These are phyloP conservation scores for Rutilus rutilus DNA, from an alignment of 2,113 vertebrate genomes.

Conservation along the genomic window DNA sequence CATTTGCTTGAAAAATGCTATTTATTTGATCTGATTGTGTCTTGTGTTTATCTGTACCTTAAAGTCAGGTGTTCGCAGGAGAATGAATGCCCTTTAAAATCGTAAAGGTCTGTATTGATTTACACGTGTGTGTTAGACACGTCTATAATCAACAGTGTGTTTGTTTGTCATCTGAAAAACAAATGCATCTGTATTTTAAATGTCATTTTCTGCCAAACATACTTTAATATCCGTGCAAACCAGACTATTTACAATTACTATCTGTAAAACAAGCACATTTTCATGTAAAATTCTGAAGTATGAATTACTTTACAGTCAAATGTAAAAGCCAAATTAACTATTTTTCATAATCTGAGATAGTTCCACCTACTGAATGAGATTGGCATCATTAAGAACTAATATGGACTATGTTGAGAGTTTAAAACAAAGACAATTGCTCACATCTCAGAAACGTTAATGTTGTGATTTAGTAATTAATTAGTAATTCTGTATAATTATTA, in stretches of 20 bases:
- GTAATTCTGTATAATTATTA: too few species aligned
- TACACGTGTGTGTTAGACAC: background rate
- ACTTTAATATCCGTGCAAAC: background rate
- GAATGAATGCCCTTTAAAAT: background rate
- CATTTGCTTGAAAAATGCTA: background rate
- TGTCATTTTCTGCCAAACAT: background rate
- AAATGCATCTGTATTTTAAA: background rate
- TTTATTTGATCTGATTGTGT: background rate
- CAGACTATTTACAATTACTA: too few species aligned
- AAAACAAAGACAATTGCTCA: too few species aligned
- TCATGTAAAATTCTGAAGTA: background rate
- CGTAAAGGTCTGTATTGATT: background rate
- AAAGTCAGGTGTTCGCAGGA: slow-evolving; percentile 1
- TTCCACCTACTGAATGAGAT: too few species aligned
- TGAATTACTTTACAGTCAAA: background rate
- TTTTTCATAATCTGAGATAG: too few species aligned
- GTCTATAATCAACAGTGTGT: background rate
- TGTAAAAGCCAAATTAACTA: background rate
- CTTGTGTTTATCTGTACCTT: background rate
- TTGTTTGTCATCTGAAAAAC: background rate
- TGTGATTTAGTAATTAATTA: too few species aligned
- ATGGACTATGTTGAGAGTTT: too few species aligned
- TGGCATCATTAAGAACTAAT: too few species aligned
- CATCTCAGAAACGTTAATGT: too few species aligned
- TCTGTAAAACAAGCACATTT: background rate